Percentiles rank a stretch among this genome's conserved stretches.
Evolutionary conservation across 2,888 invertebrate genomes (phyloP).

Genomic region (Mythimna ferrago): DNA sequence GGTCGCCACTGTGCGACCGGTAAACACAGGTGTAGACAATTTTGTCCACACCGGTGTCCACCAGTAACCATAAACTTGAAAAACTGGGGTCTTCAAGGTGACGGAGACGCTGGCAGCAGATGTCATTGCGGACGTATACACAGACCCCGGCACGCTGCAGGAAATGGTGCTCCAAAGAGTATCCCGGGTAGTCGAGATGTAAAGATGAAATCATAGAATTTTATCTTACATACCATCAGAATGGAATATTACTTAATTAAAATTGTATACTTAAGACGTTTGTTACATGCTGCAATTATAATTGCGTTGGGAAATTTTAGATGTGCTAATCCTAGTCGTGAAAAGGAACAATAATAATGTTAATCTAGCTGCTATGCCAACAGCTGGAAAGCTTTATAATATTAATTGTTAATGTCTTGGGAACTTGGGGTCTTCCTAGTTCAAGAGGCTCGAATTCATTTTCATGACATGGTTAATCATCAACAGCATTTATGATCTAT

Average conservation of each 20-base stretch:
- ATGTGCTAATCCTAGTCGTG: conserved; percentile 16
- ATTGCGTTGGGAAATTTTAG: conserved; percentile 46
- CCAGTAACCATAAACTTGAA: too few species aligned
- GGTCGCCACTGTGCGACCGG: too few species aligned
- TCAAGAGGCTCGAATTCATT: background rate
- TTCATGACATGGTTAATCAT: background rate
- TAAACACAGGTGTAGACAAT: too few species aligned
- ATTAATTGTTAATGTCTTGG: background rate
- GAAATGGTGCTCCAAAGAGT: too few species aligned
- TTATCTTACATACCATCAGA: conserved; percentile 40
- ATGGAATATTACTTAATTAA: conserved; percentile 41
- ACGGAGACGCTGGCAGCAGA: too few species aligned
- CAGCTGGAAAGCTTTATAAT: background rate
- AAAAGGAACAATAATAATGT: conserved; percentile 15
- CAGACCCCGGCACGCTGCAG: too few species aligned
- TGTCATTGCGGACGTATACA: too few species aligned
- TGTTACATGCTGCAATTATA: conserved; percentile 34
- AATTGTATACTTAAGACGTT: conserved; percentile 33
- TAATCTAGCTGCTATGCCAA: background rate
- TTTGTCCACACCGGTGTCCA: too few species aligned
- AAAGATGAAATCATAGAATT: conserved; percentile 31
- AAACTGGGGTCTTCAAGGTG: too few species aligned
- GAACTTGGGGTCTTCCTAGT: background rate
- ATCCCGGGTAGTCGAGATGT: too few species aligned
- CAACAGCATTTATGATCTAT: too few species aligned